A percentile compares a stretch with the other conserved stretches of the same genome.
phyloP scores from a whole-genome alignment of 1,140 invertebrate species.

The Dufourea novaeangliae region DNA sequence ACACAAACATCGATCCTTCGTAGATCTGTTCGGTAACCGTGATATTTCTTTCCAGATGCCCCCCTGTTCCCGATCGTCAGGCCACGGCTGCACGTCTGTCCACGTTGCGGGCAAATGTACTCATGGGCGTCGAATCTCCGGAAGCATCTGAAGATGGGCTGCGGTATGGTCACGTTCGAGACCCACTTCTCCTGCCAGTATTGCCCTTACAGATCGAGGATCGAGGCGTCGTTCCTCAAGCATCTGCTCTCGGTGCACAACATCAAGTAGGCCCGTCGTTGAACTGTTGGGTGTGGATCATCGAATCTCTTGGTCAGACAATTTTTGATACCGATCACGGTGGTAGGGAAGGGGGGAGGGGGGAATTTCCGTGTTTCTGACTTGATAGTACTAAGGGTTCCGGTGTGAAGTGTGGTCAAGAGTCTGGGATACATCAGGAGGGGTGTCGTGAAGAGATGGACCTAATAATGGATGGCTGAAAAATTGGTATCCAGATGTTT shows the following conservation, averaged over 20 bases:
- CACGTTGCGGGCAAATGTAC: conserved; percentile 81
- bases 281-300: not conserved
- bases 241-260: conserved; percentile 80
- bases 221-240: conserved; percentile 80
- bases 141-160: conserved; percentile 79
- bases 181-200: conserved; percentile 83
- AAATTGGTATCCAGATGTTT: not conserved
- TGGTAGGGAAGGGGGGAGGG: no score
- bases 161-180: conserved; percentile 79
- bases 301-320: not conserved
- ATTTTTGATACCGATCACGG: not conserved
- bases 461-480: no score
- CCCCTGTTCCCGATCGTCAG: conserved; percentile 79
- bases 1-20: no score
- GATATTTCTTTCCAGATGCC: conserved; percentile 76
- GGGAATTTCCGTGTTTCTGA: no score
- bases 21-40: conserved; percentile 43
- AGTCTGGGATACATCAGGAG: no score
- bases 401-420: not conserved
- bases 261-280: conserved; percentile 74
- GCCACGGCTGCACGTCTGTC: conserved; percentile 78
- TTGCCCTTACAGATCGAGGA: conserved; percentile 82
- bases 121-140: conserved; percentile 82
- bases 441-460: no score
- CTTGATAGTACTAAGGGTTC: not conserved